Evolutionary conservation across 2,113 vertebrate species (phyloP).

Genomic region (Strix aluco): DNA sequence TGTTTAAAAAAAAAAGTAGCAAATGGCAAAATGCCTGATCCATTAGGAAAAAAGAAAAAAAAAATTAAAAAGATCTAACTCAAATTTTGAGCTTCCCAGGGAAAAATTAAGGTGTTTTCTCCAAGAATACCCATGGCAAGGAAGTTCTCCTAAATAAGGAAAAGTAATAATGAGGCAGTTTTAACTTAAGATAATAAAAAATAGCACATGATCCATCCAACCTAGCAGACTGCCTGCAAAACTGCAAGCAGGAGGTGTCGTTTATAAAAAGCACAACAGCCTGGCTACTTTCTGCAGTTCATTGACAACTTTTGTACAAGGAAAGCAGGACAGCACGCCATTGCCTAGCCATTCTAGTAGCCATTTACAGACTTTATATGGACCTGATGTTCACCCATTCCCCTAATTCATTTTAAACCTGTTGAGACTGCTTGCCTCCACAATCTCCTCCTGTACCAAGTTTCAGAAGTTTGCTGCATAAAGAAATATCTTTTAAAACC

Average conservation of each 20-base stretch:
- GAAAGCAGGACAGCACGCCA: background rate
- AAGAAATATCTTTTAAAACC: background rate
- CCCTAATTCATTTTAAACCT: background rate
- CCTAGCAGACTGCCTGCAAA: background rate
- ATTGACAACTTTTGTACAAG: background rate
- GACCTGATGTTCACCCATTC: background rate
- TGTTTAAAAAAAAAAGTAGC: background rate
- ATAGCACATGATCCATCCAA: background rate
- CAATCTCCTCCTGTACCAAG: background rate
- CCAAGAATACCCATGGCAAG: background rate
- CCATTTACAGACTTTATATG: background rate
- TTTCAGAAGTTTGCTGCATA: background rate
- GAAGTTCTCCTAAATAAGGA: background rate
- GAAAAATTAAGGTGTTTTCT: background rate
- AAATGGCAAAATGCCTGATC: background rate
- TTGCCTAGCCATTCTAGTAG: background rate
- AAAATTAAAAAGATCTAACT: background rate
- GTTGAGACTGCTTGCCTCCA: background rate
- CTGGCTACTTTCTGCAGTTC: background rate
- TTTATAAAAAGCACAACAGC: background rate
- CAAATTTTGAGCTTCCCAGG: background rate
- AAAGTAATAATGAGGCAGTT: background rate
- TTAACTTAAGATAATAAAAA: background rate
- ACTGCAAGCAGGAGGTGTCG: background rate
- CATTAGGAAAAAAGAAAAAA: background rate